These are phyloP conservation scores for Rhagonycha lutea DNA, from an alignment of 2,888 invertebrate species.

Conservation along the genomic window DNA sequence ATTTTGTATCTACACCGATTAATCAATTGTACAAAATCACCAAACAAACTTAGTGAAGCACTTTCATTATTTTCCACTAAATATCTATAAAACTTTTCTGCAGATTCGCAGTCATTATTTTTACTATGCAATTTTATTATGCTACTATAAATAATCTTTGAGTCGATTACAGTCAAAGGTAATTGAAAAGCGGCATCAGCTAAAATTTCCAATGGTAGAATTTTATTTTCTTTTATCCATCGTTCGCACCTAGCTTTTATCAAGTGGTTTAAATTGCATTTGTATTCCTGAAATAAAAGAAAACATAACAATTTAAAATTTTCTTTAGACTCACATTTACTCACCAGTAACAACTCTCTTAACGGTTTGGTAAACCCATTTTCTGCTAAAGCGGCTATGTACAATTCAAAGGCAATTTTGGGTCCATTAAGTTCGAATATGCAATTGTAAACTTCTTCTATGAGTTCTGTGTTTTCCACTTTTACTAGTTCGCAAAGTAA, in stretches of 20 bases:
- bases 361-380: constrained; percentile 59
- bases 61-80: constrained; percentile 56
- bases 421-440: constrained; percentile 54
- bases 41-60: constrained; percentile 54
- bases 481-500: constrained; percentile 55
- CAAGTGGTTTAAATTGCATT: constrained; percentile 48
- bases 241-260: constrained; percentile 43
- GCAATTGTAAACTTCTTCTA: constrained; percentile 49
- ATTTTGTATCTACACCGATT: constrained; percentile 33
- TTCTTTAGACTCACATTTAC: constrained; percentile 44
- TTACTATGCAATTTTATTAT: too few relatives aligned
- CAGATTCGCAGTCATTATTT: constrained; percentile 56
- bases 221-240: constrained; percentile 46
- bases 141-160: constrained; percentile 54
- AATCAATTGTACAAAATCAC: constrained; percentile 28
- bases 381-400: constrained; percentile 61
- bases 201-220: constrained; percentile 42
- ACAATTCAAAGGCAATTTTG: constrained; percentile 54
- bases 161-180: constrained; percentile 46
- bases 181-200: constrained; percentile 37
- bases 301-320: constrained; percentile 49
- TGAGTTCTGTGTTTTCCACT: constrained; percentile 49
- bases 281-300: constrained; percentile 49
- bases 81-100: constrained; percentile 55
- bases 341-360: constrained; percentile 56